Evolutionary conservation across 2,113 vertebrate genomes (phyloP).

Genomic region (Erpornis zantholeuca): DNA sequence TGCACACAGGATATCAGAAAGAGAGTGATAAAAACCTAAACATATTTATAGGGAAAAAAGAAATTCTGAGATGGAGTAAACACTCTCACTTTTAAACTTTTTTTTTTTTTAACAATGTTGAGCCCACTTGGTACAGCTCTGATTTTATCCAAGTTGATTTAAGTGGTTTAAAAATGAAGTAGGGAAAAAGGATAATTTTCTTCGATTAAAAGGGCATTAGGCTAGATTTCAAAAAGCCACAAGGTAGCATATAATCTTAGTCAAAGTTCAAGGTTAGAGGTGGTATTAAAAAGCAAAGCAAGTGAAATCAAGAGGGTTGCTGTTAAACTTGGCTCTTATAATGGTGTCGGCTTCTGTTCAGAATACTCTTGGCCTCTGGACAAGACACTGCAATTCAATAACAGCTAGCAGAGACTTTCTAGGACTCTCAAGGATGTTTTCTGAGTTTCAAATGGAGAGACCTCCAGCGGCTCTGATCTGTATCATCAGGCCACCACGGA

Average conservation of each 20-base stretch:
- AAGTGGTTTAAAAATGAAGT: background rate
- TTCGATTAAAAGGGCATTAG: background rate
- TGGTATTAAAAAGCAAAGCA: conserved; percentile 8
- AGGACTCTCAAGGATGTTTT: conserved; percentile 58
- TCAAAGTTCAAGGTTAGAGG: conserved; percentile 42
- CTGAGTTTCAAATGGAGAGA: background rate
- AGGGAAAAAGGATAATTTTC: background rate
- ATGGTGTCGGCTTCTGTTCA: conserved; percentile 9
- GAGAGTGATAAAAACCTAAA: background rate
- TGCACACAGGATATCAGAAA: background rate
- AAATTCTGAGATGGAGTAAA: background rate
- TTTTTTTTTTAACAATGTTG: background rate
- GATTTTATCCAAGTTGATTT: background rate
- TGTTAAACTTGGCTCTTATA: conserved; percentile 37
- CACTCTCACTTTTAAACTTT: background rate
- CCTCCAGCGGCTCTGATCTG: conserved; percentile 45
- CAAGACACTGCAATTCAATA: conserved; percentile 55
- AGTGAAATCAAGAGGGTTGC: conserved; percentile 33
- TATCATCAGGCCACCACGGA: background rate
- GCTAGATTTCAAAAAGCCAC: background rate
- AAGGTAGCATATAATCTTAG: background rate
- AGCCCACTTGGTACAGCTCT: background rate
- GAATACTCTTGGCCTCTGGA: conserved; percentile 43
- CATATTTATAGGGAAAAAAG: background rate
- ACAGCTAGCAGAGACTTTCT: conserved; percentile 38